Percentiles rank a stretch among this genome's conserved stretches.
Evolutionary conservation across 2,888 invertebrate species (phyloP).

Genomic region (Conus canariensis): DNA sequence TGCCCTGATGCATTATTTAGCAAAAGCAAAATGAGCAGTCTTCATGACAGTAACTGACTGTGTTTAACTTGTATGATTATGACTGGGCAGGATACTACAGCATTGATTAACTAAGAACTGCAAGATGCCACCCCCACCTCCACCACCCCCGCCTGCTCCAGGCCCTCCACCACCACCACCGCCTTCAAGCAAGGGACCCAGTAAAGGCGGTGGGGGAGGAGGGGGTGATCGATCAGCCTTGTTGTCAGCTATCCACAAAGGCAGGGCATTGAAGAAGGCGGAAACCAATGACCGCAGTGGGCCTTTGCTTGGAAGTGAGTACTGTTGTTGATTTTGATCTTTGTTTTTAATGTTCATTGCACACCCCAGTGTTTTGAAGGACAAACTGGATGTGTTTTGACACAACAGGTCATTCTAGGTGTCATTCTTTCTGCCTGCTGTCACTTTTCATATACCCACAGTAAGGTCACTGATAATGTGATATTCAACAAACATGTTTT

Average conservation of each 20-base stretch:
- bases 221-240: conserved; percentile 84
- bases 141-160: conserved; percentile 49
- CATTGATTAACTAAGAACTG: conserved; percentile 4
- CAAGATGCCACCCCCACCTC: conserved; percentile 45
- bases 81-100: too few relatives aligned
- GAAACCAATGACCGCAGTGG: conserved; percentile 75
- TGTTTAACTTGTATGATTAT: too few relatives aligned
- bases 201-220: conserved; percentile 15
- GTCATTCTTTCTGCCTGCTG: too few relatives aligned
- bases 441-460: background rate
- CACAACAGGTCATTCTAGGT: too few relatives aligned
- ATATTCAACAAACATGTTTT: too few relatives aligned
- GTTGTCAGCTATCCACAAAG: conserved; percentile 87
- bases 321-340: background rate
- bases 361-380: background rate
- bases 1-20: too few relatives aligned
- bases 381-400: background rate
- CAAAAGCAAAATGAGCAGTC: too few relatives aligned
- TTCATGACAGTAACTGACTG: too few relatives aligned
- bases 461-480: background rate
- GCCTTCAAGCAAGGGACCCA: conserved; percentile 35
- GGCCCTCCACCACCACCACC: conserved; percentile 54
- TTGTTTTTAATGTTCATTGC: background rate
- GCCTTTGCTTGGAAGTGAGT: conserved; percentile 54
- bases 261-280: conserved; percentile 82